phyloP scores from a whole-genome alignment of 2,888 invertebrate species.

The Aphidoletes aphidimyza region DNA sequence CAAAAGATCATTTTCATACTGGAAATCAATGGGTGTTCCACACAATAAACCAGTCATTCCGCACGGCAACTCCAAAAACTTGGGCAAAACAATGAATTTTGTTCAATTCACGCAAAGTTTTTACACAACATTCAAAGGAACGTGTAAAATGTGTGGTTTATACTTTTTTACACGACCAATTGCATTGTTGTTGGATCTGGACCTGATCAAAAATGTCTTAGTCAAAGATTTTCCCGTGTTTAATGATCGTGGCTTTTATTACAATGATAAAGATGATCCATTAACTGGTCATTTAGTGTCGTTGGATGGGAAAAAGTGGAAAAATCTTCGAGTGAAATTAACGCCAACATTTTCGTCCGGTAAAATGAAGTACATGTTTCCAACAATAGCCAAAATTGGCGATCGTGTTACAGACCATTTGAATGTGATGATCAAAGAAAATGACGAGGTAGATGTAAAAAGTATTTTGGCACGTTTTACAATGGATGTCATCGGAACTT shows the following conservation, averaged over 20 bases:
- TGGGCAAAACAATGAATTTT: constrained; percentile 60
- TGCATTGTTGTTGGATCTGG: constrained; percentile 70
- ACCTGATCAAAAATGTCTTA: constrained; percentile 70
- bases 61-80: not conserved
- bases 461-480: constrained; percentile 62
- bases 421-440: constrained; percentile 62
- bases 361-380: constrained; percentile 72
- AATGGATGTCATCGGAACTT: constrained; percentile 63
- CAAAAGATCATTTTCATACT: constrained; percentile 38
- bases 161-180: constrained; percentile 71
- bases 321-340: constrained; percentile 69
- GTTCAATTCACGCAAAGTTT: constrained; percentile 70
- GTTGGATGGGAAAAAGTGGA: constrained; percentile 71
- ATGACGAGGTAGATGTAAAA: constrained; percentile 65
- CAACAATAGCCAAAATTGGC: constrained; percentile 69
- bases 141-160: constrained; percentile 67
- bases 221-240: constrained; percentile 72
- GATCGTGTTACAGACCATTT: constrained; percentile 67
- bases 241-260: constrained; percentile 70
- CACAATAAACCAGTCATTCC: not conserved
- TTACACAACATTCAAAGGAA: constrained; percentile 67
- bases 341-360: constrained; percentile 73
- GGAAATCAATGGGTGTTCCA: not conserved
- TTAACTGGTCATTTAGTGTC: constrained; percentile 70
- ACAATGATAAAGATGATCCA: constrained; percentile 70